Base-by-base conservation (phyloP, 2,797 vertebrate species). In the Percopsis omiscomaycus region DNA sequence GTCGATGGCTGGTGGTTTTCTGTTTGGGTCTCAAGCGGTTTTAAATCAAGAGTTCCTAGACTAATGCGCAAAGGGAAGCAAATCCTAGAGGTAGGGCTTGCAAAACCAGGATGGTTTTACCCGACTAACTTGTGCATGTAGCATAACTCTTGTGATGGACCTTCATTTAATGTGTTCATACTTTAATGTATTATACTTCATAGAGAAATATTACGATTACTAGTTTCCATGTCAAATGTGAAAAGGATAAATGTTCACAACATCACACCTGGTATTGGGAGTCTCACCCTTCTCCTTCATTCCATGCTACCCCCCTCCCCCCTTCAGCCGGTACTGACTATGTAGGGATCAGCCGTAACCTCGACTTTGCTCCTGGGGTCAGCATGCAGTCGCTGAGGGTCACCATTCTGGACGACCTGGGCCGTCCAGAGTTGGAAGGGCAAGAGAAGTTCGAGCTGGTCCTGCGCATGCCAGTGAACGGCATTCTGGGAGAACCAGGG, bases 281-380 rank as follows among this genome's bases (percentile, higher is more conserved):
- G 9, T 28, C 55, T 55, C 29, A 10, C 0, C 47, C 30, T 48
- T 10, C 12, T 55, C 14, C 4, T 27, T 42, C 37, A 42, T 3
- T 42, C 37, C 37, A 42, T 42, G 37, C 22, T 22, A 22, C 37
- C 37, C 48, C 29, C 29, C 0, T 68, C 15, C 15, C 30, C 28
- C 44, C 45, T 68, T 3, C 28, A 98, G 97, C 96, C 32, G 95
- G 95, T 16, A 48, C 93, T 32, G 96, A 98, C 82, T 98, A 98
- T 1, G 94, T 98, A 60, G 96, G 95, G 50, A 96, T 98, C 82
- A 97, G 96, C 75, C 93, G 88, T 37, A 94, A 94, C 79, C 86
- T 98, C 74, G 95, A 98, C 86, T 98, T 98, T 72, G 91, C 93
- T 3, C 95, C 96, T 0, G 96, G 96, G 42, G 92, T 98, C 75